Evolutionary conservation across 2,113 vertebrate genomes (phyloP).

Genomic region (Sciurus niger): DNA sequence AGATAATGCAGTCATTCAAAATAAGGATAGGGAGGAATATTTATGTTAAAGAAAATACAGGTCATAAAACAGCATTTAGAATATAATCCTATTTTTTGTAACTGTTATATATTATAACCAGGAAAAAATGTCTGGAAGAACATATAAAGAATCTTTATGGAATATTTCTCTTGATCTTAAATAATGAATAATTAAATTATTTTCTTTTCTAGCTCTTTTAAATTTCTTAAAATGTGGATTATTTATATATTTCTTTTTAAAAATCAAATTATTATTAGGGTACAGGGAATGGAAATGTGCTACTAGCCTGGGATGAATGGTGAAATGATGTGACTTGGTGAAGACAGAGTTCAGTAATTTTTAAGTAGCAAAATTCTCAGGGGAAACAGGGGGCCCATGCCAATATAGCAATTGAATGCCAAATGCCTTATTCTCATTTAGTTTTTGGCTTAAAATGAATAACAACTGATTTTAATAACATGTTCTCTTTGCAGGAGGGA

Average conservation of each 20-base stretch:
- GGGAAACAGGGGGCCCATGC: neutral
- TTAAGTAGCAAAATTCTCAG: neutral
- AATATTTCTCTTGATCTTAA: neutral
- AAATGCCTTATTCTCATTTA: conserved; percentile 48
- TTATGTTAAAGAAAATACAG: neutral
- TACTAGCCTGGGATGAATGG: neutral
- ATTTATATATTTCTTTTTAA: conserved; percentile 1
- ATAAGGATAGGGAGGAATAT: neutral
- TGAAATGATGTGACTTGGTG: neutral
- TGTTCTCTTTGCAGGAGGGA: neutral
- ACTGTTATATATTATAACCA: neutral
- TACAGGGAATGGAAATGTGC: neutral
- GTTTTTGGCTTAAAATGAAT: conserved; percentile 48
- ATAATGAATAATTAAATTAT: neutral
- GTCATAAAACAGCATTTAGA: conserved; percentile 25
- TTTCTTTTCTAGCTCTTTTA: neutral
- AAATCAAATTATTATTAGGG: neutral
- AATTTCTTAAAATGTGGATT: neutral
- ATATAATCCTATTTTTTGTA: neutral
- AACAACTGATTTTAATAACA: conserved; percentile 3
- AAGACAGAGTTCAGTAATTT: neutral
- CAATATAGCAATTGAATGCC: neutral
- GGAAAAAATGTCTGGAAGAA: neutral
- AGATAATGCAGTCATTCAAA: neutral
- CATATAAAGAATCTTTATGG: neutral